Base-by-base conservation (phyloP, 37 sponge, comb jelly and placozoan genomes). In the Ephydatia muelleri region DNA sequence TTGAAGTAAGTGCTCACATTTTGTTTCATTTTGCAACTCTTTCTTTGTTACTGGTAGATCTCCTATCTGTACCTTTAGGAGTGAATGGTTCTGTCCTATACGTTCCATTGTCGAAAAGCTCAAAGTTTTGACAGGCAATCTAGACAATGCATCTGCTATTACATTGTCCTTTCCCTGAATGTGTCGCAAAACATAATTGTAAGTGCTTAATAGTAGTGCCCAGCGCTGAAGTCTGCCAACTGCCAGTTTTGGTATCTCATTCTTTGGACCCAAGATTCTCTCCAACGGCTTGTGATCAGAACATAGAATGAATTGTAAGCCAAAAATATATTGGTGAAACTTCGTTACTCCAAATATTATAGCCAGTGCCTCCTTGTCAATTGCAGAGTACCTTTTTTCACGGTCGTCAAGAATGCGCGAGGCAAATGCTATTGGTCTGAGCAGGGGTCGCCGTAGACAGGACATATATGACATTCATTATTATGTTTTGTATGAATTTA, bases 381-480 rank as follows among this genome's bases (percentile, higher is more conserved):
- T 57, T 57, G 57, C 57, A 57, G 57, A 57, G 57, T 57, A 57
- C 57, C 35, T 76, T 76, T 47, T 38, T 76, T 47, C 29, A 35
- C 12, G 40, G 35, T 47, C 36, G 77, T 38, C 38, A 11, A 38
- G 77, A 35, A 67, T 80, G 29, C 74, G 32, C 12, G 11, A 73
- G 36, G 74, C 74, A 73, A 22, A 71, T 34, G 31, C 81, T 29
- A 80, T 80, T 29, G 81, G 81, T 65, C 81, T 38, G 27, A n/a
- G n/a, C n/a, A n/a, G n/a, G n/a, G n/a, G n/a, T n/a, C n/a, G n/a
- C n/a, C n/a, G n/a, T n/a, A n/a, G n/a, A n/a, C n/a, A n/a, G n/a
- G n/a, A n/a, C n/a, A n/a, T n/a, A n/a, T n/a, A n/a, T n/a, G n/a
- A n/a, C n/a, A n/a, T n/a, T n/a, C n/a, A n/a, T n/a, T n/a, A n/a